These are phyloP conservation scores for Eilema caniola DNA, from an alignment of 2,888 invertebrate genomes.

Conservation along the genomic window DNA sequence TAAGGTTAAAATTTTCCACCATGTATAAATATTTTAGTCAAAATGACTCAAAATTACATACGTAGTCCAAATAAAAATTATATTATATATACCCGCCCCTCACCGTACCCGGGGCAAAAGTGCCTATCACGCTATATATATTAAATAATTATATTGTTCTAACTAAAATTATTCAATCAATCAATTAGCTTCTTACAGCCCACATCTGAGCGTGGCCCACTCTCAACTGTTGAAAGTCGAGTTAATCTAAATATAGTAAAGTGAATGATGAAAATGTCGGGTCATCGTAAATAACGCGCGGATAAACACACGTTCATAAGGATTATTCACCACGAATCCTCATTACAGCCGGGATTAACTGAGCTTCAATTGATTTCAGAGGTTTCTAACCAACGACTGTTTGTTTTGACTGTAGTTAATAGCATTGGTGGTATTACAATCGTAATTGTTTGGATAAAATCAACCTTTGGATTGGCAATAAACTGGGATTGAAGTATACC, in stretches of 20 bases:
- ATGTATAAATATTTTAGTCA: too few relatives aligned
- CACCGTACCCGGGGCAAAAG: too few relatives aligned
- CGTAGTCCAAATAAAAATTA: too few relatives aligned
- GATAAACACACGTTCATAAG: slow-evolving; percentile 34
- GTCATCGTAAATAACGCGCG: slow-evolving; percentile 50
- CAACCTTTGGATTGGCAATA: not conserved
- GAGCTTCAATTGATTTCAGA: slow-evolving; percentile 57
- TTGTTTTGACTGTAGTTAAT: slow-evolving; percentile 21
- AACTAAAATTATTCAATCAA: too few relatives aligned
- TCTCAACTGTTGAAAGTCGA: too few relatives aligned
- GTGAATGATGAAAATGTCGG: slow-evolving; percentile 23
- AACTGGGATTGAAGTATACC: not conserved
- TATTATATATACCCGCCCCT: too few relatives aligned
- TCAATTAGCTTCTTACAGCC: too few relatives aligned
- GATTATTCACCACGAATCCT: slow-evolving; percentile 59
- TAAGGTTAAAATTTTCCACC: too few relatives aligned
- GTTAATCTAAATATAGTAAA: slow-evolving; percentile 11
- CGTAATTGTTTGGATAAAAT: not conserved
- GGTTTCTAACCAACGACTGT: slow-evolving; percentile 23
- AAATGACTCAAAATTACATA: too few relatives aligned
- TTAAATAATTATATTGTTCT: too few relatives aligned
- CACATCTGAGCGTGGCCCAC: too few relatives aligned
- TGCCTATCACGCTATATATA: too few relatives aligned
- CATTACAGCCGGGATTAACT: slow-evolving; percentile 62
- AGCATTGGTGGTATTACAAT: not conserved